Base-by-base conservation (phyloP, 2,113 vertebrate genomes). In the Salvelinus alpinus region DNA sequence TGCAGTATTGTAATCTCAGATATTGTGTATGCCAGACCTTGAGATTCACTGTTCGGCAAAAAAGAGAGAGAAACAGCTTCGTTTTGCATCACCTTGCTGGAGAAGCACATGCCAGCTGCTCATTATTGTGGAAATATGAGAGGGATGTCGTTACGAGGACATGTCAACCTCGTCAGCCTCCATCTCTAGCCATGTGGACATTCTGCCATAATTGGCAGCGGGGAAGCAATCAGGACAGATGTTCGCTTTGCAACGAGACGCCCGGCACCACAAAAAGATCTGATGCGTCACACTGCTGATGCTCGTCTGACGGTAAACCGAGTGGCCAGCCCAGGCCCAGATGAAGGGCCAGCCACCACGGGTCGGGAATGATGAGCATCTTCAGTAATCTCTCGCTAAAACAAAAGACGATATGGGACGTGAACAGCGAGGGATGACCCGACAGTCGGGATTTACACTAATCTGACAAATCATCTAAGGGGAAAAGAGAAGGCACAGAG, bases 391-490 rank as follows among this genome's bases (percentile, higher is more conserved):
- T 82, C 72, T 75, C 66, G 48, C 48, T 31, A 54, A 77, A 71
- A 76, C 77, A 79, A 54, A 82, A 66, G 60, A 66, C 67, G n/a
- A 76, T 64, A 77, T 77, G 57, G 67, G 44, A 70, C 69, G 64
- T 6, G 57, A 76, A 82, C 78, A 31, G 77, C 74, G 73, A 54
- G 22, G 65, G 57, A 4, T 6, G 74, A 80, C 80, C 76, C 77
- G 69, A 77, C 29, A 75, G 79, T 70, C 75, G 79, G 70, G 59
- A 80, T 75, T 64, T 64, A 65, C 72, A 64, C 77, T 75, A 73
- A 90, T 83, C 80, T 75, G 85, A 86, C 79, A 78, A 81, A 74
- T 86, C 84, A 86, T 62, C 82, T 84, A 76, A 85, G 75, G 75
- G 84, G 74, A 78, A 81, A 60, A 60, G 18, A 80, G 31, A 78